Evolutionary conservation across 2,888 invertebrate species (phyloP).

Genomic region (Ochropleura plecta): DNA sequence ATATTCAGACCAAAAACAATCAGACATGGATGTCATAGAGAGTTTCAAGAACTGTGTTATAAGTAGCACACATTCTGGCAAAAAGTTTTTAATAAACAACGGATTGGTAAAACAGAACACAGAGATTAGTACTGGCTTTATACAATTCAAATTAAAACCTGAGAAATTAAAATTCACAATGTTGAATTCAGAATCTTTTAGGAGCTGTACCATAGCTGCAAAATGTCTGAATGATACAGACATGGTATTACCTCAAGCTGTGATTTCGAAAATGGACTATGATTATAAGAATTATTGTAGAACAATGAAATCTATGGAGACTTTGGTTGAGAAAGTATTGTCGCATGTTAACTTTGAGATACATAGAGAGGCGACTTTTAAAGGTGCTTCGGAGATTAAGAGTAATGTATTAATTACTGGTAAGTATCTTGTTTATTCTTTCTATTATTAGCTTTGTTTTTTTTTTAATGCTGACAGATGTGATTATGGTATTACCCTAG

Average conservation of each 20-base stretch:
- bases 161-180: conserved; percentile 86
- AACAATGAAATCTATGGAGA: conserved; percentile 88
- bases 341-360: conserved; percentile 84
- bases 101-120: conserved; percentile 86
- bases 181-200: conserved; percentile 88
- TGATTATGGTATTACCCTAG: too few relatives aligned
- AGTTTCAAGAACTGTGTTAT: conserved; percentile 89
- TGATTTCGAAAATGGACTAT: conserved; percentile 78
- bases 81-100: conserved; percentile 90
- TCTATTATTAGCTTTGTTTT: too few relatives aligned
- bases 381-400: conserved; percentile 84
- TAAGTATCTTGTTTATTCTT: conserved; percentile 64
- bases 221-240: conserved; percentile 80
- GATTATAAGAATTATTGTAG: conserved; percentile 86
- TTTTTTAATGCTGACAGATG: too few relatives aligned
- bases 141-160: conserved; percentile 86
- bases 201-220: conserved; percentile 86
- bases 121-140: conserved; percentile 79
- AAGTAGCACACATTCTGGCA: conserved; percentile 84
- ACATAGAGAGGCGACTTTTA: conserved; percentile 83
- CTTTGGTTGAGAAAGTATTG: conserved; percentile 78
- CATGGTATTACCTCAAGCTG: conserved; percentile 73
- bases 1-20: conserved; percentile 79
- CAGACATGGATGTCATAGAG: conserved; percentile 81
- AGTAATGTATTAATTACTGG: conserved; percentile 86